Base-by-base conservation (phyloP, 2,797 vertebrate genomes). In the Mastacembelus armatus region DNA sequence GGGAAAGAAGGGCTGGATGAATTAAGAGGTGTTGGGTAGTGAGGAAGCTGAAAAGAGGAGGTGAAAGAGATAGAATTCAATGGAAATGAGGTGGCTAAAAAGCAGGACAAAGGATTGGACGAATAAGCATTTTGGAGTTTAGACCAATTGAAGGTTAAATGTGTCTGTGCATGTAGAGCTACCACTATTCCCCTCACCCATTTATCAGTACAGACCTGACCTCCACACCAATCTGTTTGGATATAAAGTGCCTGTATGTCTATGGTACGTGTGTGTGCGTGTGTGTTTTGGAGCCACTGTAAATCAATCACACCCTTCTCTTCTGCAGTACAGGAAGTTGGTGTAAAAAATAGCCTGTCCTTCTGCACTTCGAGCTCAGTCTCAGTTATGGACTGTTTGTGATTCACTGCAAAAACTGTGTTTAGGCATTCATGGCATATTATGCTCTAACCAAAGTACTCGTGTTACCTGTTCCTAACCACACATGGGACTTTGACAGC, bases 131-230 rank as follows among this genome's bases (percentile, higher is more conserved):
- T 21, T 10, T 12, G 48, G 45, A 48, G 51, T 58, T 51, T 42
- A 26, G 48, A 38, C 14, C 57, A 35, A 74, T 21, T 27, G 30
- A 44, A 64, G 67, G 79, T 44, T 71, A 66, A 68, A 63, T 68
- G 50, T 54, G 15, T 19, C 5, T 10, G 16, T 16, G 32, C 32
- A 26, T 14, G 43, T 71, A 47, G 30, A 19, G 49, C 43, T 4
- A 42, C 74, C 26, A 33, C 35, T 60, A 35, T 19, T 62, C 18
- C 26, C 44, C 27, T 59, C 45, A 12, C 7, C 56, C 35, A 18
- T 78, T 65, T 43, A 71, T 81, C 77, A 81, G 42, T 0, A 2
- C n/a, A 44, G 59, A 38, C 42, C 52, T 57, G 74, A 74, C 61
- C 75, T 71, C 50, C 68, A 76, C 68, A 21, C 56, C 29, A 5